Conservation (phyloP, 1,140 invertebrate species). For the Leptonema lineaticorne region DNA sequence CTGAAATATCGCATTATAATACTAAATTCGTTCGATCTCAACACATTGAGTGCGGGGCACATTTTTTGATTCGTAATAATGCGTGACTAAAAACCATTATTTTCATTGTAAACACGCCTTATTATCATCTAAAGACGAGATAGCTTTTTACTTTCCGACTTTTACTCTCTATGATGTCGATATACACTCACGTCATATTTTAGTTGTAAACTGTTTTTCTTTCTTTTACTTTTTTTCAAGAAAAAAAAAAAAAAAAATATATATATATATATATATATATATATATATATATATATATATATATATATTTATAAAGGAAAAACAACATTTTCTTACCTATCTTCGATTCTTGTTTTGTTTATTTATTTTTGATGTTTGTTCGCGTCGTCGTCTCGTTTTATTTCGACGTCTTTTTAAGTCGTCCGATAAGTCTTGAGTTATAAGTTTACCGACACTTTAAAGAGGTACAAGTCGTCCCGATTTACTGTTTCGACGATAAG, state of each 20-base stretch:
- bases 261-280: background rate
- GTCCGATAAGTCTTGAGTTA: constrained; percentile 13
- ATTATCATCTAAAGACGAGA: background rate
- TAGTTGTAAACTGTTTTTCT: too few relatives aligned
- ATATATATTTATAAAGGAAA: too few relatives aligned
- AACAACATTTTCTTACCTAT: too few relatives aligned
- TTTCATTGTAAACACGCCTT: constrained; percentile 1
- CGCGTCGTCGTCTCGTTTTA: too few relatives aligned
- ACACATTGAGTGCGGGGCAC: background rate
- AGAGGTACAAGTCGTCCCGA: constrained; percentile 18
- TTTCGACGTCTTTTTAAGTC: background rate
- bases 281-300: too few relatives aligned
- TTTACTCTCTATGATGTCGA: too few relatives aligned
- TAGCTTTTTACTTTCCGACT: too few relatives aligned
- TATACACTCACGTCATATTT: too few relatives aligned
- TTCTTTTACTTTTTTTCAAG: too few relatives aligned
- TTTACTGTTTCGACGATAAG: background rate
- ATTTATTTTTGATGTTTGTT: too few relatives aligned
- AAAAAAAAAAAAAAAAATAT: background rate
- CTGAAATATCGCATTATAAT: background rate
- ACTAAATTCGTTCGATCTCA: background rate
- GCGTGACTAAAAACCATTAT: constrained; percentile 7
- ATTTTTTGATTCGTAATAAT: background rate
- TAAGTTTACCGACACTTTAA: constrained; percentile 25
- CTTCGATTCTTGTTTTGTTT: too few relatives aligned